phyloP scores from a whole-genome alignment of 2,888 invertebrate genomes.

The Hoplodrina blanda region DNA sequence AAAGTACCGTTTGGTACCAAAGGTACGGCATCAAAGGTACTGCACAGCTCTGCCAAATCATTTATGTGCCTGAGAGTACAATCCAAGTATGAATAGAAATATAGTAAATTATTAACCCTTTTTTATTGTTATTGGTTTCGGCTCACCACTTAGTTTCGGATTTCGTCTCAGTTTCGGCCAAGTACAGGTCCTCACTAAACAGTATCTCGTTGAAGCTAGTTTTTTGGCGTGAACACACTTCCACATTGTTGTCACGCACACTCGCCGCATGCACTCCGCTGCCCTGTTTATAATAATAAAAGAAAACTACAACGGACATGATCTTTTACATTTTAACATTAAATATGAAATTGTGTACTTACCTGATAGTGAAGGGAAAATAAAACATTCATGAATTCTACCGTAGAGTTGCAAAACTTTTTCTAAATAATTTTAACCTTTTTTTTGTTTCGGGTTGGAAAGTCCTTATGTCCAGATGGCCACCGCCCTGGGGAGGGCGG shows the following conservation, averaged over 20 bases:
- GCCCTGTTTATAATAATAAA: constrained; percentile 42
- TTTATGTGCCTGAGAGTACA: too few relatives aligned
- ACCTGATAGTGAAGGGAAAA: constrained; percentile 41
- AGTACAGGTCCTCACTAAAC: constrained; percentile 1
- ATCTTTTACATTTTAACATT: constrained; percentile 50
- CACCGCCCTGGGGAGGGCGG: too few relatives aligned
- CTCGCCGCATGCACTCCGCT: constrained; percentile 46
- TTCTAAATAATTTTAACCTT: background rate
- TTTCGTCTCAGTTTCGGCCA: constrained; percentile 1
- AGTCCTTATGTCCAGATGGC: too few relatives aligned
- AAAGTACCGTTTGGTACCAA: too few relatives aligned
- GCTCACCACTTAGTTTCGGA: constrained; percentile 8
- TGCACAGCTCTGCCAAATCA: too few relatives aligned
- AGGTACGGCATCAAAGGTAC: too few relatives aligned
- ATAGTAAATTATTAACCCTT: background rate
- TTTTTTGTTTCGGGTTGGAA: too few relatives aligned
- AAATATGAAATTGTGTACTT: constrained; percentile 38
- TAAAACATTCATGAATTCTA: constrained; percentile 16
- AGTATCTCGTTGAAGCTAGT: constrained; percentile 23
- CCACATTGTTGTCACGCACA: constrained; percentile 66
- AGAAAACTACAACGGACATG: constrained; percentile 39
- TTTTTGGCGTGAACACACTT: constrained; percentile 58
- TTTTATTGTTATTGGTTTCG: constrained; percentile 3
- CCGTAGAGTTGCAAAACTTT: background rate
- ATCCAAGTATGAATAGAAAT: too few relatives aligned